Evolutionary conservation across 2,113 vertebrate species (phyloP), one percentile per base, ranked within the genome.

Genomic region (Probosciger aterrimus): DNA sequence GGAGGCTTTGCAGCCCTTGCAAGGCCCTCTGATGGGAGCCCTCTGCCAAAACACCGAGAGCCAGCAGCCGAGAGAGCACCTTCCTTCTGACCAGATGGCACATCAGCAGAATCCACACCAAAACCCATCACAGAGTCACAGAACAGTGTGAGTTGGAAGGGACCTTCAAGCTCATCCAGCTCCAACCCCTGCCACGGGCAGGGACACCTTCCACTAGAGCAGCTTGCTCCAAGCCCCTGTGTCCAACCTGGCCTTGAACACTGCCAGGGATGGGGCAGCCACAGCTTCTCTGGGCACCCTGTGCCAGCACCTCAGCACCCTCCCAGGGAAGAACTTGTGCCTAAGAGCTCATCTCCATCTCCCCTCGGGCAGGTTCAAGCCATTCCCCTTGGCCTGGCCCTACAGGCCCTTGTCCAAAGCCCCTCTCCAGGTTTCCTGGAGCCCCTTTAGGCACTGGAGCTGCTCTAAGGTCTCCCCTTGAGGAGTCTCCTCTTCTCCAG

Each of bases 21-120:
- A 33, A 57, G 55, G 55, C 53, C 27, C 31, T 57, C 37, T 7
- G 20, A 11, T 1, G 3, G 41, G 41, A 55, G 57, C 57, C 25
- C 37, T 9, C 49, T 1, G 1, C 43, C 1, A 1, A 9, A 31
- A 18, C 60, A 13, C 18, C 0, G 1, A 11, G 31, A 68, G 37
- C 37, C 10, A 2, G 4, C 37, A 28, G 24, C 35, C 2, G 0
- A 13, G 53, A 53, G 7, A 28, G 18, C 64, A 30, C 10, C 41
- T 25, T 28, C 65, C 75, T 19, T 6, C 57, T 20, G 65, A 7
- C n/a, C n/a, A 12, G 35, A 27, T 7, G 3, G 11, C 30, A 8
- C 4, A 1, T 10, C 55, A 7, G 9, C 55, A 11, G 14, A 27
- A 31, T 23, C 17, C 41, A 7, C 2, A 1, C 33, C 46, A 39